Conservation (phyloP, 2,888 invertebrate genomes). For the Micoletzkya japonica region DNA sequence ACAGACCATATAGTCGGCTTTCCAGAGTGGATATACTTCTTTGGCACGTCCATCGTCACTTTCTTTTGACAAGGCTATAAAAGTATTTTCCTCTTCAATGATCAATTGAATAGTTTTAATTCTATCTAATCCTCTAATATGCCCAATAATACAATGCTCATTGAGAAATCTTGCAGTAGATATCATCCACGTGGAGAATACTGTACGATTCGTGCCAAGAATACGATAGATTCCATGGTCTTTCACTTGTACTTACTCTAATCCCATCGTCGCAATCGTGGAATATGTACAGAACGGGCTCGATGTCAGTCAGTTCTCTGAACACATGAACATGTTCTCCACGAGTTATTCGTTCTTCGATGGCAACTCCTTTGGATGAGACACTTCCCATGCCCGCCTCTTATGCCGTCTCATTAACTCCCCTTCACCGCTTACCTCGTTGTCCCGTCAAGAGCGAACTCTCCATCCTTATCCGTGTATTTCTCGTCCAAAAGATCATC, state of each 20-base stretch:
- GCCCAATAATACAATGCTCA: no score
- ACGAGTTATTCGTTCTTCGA: no score
- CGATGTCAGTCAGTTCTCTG: slow-evolving; percentile 45
- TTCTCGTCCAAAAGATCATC: slow-evolving; percentile 47
- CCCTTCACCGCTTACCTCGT: slow-evolving; percentile 3
- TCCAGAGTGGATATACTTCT: slow-evolving; percentile 42
- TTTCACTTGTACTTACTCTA: slow-evolving; percentile 32
- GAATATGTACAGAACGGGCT: slow-evolving; percentile 46
- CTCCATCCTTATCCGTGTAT: slow-evolving; percentile 38
- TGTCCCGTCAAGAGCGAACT: slow-evolving; percentile 10
- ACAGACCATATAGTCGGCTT: slow-evolving; percentile 33
- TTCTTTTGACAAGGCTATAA: slow-evolving; percentile 46
- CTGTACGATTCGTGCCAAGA: no score
- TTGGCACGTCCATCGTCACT: slow-evolving; percentile 40
- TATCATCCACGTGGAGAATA: no score
- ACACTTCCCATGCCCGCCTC: no score
- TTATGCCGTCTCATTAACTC: no score
- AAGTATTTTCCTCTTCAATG: neutral
- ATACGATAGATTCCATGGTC: neutral
- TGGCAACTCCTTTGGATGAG: no score
- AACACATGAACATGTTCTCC: neutral
- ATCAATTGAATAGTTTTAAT: no score
- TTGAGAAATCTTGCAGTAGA: no score
- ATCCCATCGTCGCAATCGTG: slow-evolving; percentile 53
- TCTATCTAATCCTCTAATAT: no score